phyloP scores from a whole-genome alignment of 2,113 vertebrate species.

The Sceloporus tristichus region DNA sequence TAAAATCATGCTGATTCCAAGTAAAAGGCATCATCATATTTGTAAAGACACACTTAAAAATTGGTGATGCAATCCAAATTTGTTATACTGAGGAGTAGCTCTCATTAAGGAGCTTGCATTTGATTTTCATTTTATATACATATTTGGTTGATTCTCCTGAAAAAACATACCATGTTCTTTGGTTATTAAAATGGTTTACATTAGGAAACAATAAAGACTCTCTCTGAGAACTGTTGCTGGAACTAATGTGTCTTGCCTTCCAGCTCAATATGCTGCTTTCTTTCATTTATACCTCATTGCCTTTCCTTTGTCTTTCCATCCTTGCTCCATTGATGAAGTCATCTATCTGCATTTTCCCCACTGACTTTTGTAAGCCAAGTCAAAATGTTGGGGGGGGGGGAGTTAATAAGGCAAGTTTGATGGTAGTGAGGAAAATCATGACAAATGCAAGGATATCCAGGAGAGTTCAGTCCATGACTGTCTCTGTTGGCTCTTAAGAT shows the following conservation, averaged over 20 bases:
- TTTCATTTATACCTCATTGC: conserved; percentile 35
- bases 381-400: neutral
- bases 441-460: conserved; percentile 31
- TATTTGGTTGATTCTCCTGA: neutral
- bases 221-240: conserved; percentile 1
- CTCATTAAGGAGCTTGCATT: neutral
- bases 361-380: conserved; percentile 17
- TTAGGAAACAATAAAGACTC: neutral
- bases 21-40: neutral
- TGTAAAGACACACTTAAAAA: conserved; percentile 17
- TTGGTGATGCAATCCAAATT: conserved; percentile 17
- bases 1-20: conserved; percentile 1
- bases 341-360: conserved; percentile 30
- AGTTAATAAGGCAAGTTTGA: conserved; percentile 38
- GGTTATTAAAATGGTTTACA: conserved; percentile 32
- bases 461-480: conserved; percentile 4
- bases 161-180: conserved; percentile 8
- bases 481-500: neutral
- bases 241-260: conserved; percentile 26
- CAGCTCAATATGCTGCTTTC: conserved; percentile 35
- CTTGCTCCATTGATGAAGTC: conserved; percentile 43
- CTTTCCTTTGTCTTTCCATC: conserved; percentile 38
- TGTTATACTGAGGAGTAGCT: neutral
- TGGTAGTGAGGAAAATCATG: neutral
- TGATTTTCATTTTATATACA: conserved; percentile 5